Evolutionary conservation across 2,113 vertebrate genomes (phyloP).

Genomic region (Porphyrio hochstetteri): DNA sequence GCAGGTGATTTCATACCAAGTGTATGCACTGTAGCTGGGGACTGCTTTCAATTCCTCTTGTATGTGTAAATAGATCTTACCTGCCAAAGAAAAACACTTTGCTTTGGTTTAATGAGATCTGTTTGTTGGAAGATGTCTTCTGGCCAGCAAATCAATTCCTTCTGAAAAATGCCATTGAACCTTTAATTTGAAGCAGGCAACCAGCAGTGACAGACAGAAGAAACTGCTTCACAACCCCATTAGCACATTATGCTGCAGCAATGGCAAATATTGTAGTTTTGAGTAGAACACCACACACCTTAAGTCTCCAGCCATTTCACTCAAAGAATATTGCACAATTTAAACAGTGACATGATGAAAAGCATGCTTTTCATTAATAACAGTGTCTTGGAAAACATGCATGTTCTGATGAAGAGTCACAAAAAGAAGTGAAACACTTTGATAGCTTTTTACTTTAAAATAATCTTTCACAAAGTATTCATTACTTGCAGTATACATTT

Average conservation of each 20-base stretch:
- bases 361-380: not conserved
- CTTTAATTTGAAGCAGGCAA: not conserved
- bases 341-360: not conserved
- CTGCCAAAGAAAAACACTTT: not conserved
- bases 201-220: not conserved
- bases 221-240: not conserved
- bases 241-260: not conserved
- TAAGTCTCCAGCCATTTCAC: not conserved
- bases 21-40: fast-evolving
- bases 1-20: not conserved
- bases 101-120: not conserved
- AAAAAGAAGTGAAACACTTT: not conserved
- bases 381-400: not conserved
- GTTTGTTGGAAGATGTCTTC: not conserved
- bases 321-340: not conserved
- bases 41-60: not conserved
- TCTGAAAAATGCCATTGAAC: not conserved
- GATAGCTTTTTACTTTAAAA: not conserved
- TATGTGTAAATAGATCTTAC: not conserved
- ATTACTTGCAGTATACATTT: not conserved
- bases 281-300: not conserved
- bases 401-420: not conserved
- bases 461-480: not conserved
- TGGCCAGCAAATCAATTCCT: not conserved
- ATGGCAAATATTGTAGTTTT: not conserved